Conservation (phyloP, 2,797 vertebrate genomes). For the Gambusia yucatana region DNA sequence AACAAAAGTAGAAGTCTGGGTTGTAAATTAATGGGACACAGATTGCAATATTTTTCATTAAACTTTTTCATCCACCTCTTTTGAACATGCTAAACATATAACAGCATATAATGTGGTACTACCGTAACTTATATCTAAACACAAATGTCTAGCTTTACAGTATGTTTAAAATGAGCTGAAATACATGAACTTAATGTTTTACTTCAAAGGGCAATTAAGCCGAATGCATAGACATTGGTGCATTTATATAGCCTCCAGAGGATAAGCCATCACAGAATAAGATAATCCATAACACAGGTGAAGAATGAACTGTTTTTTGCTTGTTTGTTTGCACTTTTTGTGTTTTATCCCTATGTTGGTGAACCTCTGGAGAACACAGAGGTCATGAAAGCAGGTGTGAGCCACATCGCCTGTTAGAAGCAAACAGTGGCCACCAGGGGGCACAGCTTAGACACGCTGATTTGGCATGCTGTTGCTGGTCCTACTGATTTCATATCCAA, state of each 20-base stretch:
- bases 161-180: not conserved
- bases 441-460: conserved; percentile 46
- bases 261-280: not conserved
- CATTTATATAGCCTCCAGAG: not conserved
- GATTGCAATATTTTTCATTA: not conserved
- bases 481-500: conserved; percentile 50
- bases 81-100: not conserved
- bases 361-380: conserved; percentile 1
- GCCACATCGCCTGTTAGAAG: conserved; percentile 37
- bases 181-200: not conserved
- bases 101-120: not conserved
- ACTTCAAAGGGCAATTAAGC: not conserved
- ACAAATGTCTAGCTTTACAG: not conserved
- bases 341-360: not conserved
- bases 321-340: not conserved
- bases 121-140: not conserved
- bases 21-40: not conserved
- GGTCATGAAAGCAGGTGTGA: conserved; percentile 16
- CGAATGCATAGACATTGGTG: not conserved
- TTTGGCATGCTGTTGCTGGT: conserved; percentile 11
- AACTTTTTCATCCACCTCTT: not conserved
- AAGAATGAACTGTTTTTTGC: not conserved
- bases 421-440: conserved; percentile 53
- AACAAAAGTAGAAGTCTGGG: not conserved
- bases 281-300: not conserved